These are phyloP conservation scores for Sabatieria punctata DNA, from an alignment of 2,888 invertebrate genomes.

Conservation along the genomic window DNA sequence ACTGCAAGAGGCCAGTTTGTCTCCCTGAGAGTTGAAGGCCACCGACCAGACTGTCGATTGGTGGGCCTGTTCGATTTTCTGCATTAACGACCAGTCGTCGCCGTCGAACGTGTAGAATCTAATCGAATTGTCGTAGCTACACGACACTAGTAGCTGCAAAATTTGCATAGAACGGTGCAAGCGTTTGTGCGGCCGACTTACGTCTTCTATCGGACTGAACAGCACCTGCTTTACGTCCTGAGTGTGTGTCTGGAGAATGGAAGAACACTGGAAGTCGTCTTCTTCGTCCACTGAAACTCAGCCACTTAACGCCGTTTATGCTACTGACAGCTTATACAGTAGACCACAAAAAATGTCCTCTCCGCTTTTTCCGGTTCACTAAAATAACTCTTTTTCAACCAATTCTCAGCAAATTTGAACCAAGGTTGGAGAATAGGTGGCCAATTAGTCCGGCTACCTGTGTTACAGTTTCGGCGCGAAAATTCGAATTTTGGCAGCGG, in stretches of 20 bases:
- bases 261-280: slow-evolving; percentile 89
- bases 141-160: slow-evolving; percentile 57
- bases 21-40: slow-evolving; percentile 53
- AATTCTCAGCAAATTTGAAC: too few species aligned
- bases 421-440: too few species aligned
- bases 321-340: too few species aligned
- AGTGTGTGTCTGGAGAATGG: slow-evolving; percentile 76
- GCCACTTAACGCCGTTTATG: too few species aligned
- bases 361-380: too few species aligned
- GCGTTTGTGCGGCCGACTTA: too few species aligned
- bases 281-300: slow-evolving; percentile 58
- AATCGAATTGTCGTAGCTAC: slow-evolving; percentile 87
- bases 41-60: slow-evolving; percentile 90
- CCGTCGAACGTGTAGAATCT: slow-evolving; percentile 76
- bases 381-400: too few species aligned
- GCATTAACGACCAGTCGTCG: slow-evolving; percentile 50
- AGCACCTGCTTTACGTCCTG: slow-evolving; percentile 89
- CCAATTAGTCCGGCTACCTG: too few species aligned
- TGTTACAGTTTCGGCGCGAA: too few species aligned
- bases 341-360: too few species aligned
- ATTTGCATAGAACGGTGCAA: too few species aligned
- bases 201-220: slow-evolving; percentile 77
- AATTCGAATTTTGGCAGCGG: too few species aligned
- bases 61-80: slow-evolving; percentile 48
- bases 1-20: slow-evolving; percentile 57